A percentile compares a stretch with the other conserved stretches of the same genome.
Conservation (phyloP, 1,140 invertebrate species). For the Calephelis nemesis region DNA sequence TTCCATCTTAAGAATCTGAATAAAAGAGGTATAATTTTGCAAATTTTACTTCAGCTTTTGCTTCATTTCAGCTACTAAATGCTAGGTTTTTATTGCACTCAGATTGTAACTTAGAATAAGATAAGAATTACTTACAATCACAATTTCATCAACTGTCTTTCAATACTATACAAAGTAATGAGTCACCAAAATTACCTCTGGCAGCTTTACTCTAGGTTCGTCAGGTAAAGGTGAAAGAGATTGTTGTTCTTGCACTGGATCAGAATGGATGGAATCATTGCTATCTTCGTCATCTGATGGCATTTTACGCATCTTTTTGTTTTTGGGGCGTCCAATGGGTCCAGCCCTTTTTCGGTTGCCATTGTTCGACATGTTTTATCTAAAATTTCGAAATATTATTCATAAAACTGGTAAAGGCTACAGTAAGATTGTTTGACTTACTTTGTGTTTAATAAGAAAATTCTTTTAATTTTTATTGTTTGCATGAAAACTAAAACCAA, state of each 20-base stretch:
- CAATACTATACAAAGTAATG: neutral
- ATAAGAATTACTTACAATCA: no score
- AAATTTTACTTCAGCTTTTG: no score
- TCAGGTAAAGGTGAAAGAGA: conserved; percentile 45
- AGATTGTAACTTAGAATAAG: no score
- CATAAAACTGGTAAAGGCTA: neutral
- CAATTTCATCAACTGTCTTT: no score
- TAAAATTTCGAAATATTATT: conserved; percentile 17
- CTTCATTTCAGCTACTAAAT: no score
- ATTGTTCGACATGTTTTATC: conserved; percentile 45
- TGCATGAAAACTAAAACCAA: no score
- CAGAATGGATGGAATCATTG: conserved; percentile 44
- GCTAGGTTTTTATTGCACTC: no score
- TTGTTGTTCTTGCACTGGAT: conserved; percentile 38
- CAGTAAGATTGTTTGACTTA: no score
- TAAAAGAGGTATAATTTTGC: no score
- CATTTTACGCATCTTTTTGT: conserved; percentile 41
- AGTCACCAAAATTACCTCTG: conserved; percentile 42
- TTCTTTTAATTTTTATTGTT: no score
- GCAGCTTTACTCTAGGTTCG: conserved; percentile 48
- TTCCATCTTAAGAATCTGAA: no score
- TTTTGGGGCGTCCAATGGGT: conserved; percentile 29
- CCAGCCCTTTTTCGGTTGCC: conserved; percentile 42
- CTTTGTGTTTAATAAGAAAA: no score
- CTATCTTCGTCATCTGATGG: conserved; percentile 58